Percentiles rank a stretch among this genome's conserved stretches.
Evolutionary conservation across 2,113 vertebrate species (phyloP).

Genomic region (Nycticebus coucang): DNA sequence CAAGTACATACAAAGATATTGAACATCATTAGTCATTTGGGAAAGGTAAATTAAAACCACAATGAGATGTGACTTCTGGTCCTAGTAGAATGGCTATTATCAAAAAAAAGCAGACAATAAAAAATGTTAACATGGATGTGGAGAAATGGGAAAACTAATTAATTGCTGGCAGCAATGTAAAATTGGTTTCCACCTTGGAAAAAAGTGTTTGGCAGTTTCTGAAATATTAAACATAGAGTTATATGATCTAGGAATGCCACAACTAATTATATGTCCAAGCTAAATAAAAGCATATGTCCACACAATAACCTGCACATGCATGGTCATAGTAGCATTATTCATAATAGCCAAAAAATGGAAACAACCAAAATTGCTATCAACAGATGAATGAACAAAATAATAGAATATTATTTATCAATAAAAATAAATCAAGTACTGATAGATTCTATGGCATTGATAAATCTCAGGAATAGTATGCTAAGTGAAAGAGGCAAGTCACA

Average conservation of each 20-base stretch:
- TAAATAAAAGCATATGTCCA: not conserved
- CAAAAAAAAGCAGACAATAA: not conserved
- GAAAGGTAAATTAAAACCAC: not conserved
- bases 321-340: not conserved
- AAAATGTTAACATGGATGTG: not conserved
- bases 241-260: not conserved
- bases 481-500: not conserved
- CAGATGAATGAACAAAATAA: not conserved
- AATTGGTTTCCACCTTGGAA: not conserved
- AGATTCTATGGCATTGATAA: not conserved
- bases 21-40: not conserved
- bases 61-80: not conserved
- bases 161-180: not conserved
- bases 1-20: not conserved
- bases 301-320: not conserved
- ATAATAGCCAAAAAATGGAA: not conserved
- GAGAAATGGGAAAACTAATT: not conserved
- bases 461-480: not conserved
- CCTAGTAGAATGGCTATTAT: not conserved
- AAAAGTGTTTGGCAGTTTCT: not conserved
- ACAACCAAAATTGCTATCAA: not conserved
- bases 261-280: not conserved
- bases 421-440: not conserved
- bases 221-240: not conserved
- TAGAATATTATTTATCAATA: not conserved